These are phyloP conservation scores for Pseudanteris insignis DNA, from an alignment of 2,888 invertebrate species.

Conservation along the genomic window DNA sequence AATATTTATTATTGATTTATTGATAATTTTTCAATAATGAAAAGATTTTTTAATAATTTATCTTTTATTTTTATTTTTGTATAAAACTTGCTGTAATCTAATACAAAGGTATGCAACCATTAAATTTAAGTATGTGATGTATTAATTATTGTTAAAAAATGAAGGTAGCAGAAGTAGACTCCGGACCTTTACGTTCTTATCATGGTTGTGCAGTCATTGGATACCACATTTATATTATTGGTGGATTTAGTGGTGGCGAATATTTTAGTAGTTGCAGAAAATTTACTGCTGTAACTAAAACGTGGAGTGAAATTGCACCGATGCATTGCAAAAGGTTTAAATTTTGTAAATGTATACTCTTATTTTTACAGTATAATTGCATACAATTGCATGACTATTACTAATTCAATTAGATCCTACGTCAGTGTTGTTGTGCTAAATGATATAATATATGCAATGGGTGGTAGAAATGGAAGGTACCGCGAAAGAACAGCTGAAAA, in stretches of 20 bases:
- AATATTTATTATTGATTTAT: constrained; percentile 22
- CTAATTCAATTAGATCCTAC: too few species aligned
- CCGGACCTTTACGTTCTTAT: constrained; percentile 87
- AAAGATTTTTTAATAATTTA: too few species aligned
- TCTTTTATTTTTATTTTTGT: too few species aligned
- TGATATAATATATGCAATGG: constrained; percentile 85
- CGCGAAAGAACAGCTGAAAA: constrained; percentile 87
- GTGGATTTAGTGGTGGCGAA: constrained; percentile 91
- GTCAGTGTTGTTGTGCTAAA: constrained; percentile 84
- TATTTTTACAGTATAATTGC: too few species aligned
- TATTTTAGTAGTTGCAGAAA: constrained; percentile 88
- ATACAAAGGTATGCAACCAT: too few species aligned
- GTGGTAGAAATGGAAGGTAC: constrained; percentile 80
- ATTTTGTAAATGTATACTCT: too few species aligned
- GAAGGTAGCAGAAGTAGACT: constrained; percentile 80
- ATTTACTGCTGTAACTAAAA: constrained; percentile 85
- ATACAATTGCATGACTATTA: too few species aligned
- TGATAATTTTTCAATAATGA: too few species aligned
- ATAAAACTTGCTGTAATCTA: too few species aligned
- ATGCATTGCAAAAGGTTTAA: constrained; percentile 82
- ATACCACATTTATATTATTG: constrained; percentile 86
- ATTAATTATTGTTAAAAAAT: too few species aligned
- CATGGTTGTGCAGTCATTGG: constrained; percentile 93
- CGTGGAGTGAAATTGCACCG: constrained; percentile 84
- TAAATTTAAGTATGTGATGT: too few species aligned